Evolutionary conservation across 1,140 invertebrate species (phyloP).

Genomic region (Ectropis grisescens): DNA sequence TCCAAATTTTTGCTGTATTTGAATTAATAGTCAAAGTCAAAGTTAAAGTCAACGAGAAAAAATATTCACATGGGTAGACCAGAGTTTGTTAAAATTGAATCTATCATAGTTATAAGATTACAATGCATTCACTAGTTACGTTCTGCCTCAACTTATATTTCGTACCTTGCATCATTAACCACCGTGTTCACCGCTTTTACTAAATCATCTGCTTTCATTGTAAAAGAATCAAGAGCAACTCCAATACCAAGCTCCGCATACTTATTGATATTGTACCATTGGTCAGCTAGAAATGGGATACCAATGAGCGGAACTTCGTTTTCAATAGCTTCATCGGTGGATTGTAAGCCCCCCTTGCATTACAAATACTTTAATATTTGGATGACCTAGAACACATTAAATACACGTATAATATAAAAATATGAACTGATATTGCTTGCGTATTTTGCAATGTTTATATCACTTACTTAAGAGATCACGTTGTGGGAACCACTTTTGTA

Average conservation of each 20-base stretch:
- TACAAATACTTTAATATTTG: neutral
- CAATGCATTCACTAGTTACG: no score
- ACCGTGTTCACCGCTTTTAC: neutral
- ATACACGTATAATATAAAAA: no score
- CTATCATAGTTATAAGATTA: no score
- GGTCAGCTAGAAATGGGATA: neutral
- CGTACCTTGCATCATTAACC: neutral
- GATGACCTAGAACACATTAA: neutral
- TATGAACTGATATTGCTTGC: no score
- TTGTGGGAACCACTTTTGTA: slow-evolving; percentile 74
- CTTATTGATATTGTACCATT: neutral
- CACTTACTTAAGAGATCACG: slow-evolving; percentile 63
- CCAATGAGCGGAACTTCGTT: neutral
- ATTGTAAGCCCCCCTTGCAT: neutral
- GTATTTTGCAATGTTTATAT: no score
- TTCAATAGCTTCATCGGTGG: neutral
- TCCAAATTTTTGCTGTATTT: no score
- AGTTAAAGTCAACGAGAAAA: no score
- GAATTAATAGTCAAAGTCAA: no score
- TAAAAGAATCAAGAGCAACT: neutral
- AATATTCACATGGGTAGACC: no score
- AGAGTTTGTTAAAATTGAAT: no score
- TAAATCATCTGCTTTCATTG: neutral
- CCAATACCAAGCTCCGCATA: neutral
- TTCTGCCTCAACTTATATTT: no score